These are phyloP conservation scores for Apteryx mantelli DNA, from an alignment of 2,113 vertebrate species.

Conservation along the genomic window DNA sequence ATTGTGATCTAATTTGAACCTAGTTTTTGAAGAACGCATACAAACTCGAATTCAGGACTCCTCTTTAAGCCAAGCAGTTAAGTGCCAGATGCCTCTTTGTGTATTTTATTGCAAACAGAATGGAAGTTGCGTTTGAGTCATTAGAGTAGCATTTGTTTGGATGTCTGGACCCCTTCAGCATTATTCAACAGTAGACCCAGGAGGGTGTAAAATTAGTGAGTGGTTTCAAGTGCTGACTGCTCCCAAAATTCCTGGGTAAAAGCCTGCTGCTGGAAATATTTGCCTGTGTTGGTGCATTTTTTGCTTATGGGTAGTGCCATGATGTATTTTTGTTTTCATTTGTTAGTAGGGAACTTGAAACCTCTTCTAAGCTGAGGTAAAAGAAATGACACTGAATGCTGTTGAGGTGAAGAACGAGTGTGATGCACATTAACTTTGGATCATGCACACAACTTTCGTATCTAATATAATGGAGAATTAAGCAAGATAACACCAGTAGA, in stretches of 20 bases:
- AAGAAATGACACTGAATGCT: not conserved
- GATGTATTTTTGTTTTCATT: not conserved
- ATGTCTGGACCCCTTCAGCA: not conserved
- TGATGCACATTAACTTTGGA: not conserved
- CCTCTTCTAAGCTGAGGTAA: not conserved
- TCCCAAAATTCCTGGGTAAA: not conserved
- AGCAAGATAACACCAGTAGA: not conserved
- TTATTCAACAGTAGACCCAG: not conserved
- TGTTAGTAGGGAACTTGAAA: not conserved
- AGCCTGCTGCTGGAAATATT: not conserved
- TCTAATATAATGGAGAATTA: not conserved
- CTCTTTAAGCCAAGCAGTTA: not conserved
- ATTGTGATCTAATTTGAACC: not conserved
- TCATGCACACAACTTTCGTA: not conserved
- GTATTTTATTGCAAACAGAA: not conserved
- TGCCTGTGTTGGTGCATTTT: not conserved
- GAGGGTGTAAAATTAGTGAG: not conserved
- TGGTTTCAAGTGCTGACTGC: not conserved
- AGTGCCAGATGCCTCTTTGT: not conserved
- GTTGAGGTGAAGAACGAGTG: not conserved
- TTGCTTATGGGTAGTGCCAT: not conserved
- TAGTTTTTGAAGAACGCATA: fast-evolving
- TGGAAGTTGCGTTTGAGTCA: not conserved
- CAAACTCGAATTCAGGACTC: not conserved
- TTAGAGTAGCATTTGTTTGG: not conserved